Conservation (phyloP, 2,888 invertebrate species). For the Argyra leucocephala region DNA sequence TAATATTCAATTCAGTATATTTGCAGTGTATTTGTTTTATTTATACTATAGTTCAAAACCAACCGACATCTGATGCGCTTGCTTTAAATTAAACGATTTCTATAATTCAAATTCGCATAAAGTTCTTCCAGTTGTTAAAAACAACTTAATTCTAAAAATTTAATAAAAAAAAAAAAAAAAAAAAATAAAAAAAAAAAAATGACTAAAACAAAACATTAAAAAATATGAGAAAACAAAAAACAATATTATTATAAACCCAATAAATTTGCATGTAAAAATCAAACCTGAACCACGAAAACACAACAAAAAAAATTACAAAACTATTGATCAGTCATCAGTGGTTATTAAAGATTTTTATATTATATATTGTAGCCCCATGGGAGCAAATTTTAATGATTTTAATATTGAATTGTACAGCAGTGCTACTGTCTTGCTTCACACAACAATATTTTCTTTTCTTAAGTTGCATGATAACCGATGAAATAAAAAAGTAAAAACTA, state of each 20-base stretch:
- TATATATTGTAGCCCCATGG: neutral
- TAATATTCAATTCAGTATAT: no score
- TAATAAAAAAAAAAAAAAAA: no score
- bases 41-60: no score
- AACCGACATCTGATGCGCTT: no score
- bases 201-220: no score
- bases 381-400: neutral
- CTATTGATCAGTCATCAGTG: neutral
- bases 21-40: no score
- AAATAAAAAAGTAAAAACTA: slow-evolving; percentile 13
- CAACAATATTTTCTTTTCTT: neutral
- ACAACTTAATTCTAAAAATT: no score
- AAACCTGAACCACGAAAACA: neutral
- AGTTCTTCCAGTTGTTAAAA: no score
- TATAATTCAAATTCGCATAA: no score
- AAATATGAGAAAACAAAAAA: no score
- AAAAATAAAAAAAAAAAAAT: no score
- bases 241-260: neutral
- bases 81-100: no score
- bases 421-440: neutral
- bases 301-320: neutral
- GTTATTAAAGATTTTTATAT: neutral
- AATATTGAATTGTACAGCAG: neutral
- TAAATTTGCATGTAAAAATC: neutral
- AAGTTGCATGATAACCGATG: slow-evolving; percentile 17